Base-by-base conservation (phyloP, 2,888 invertebrate genomes). In the Taphrorychus bicolor region DNA sequence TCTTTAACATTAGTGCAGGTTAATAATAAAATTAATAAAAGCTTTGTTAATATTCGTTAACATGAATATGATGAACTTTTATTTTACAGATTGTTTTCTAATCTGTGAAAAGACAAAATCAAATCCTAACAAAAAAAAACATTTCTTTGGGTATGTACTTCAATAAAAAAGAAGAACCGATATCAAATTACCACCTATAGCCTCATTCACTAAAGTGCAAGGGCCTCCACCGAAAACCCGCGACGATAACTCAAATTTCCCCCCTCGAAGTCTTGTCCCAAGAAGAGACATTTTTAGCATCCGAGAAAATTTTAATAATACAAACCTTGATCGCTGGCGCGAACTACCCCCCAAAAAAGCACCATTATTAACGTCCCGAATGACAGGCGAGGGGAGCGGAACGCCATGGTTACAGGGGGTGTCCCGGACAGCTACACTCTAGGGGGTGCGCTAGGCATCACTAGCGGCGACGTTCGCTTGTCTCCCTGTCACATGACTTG, bases 401-500 rank as follows among this genome's bases (percentile, higher is more conserved):
- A 49, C 62, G 62, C 62, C 67, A 67, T 67, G 54, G 62, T 62
- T 67, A 62, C 67, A 59, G 40, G 62, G 62, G 67, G 61, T 24
- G 41, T 40, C 57, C 65, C 59, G 59, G 42, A 56, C 66, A 61
- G 66, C 52, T 61, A 66, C 57, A 60, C 61, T 60, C 58, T 52
- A 54, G 45, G 61, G 62, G 62, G 59, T 23, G 52, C 51, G 42
- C 53, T 48, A 48, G 62, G 62, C 67, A 66, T 66, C 60, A 66
- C 61, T 61, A 57, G 48, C 56, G 54, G 61, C 51, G 61, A 52
- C 66, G 66, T 52, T 66, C 61, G 51, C 56, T 53, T 62, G 67
- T 67, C 67, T 62, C 56, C 53, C 62, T 62, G 67, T 67, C 67
- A 67, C 67, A 67, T 67, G 67, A 58, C 67, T 58, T 53, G 66